Conservation (phyloP, 2,888 invertebrate species). For the Leptopterna dolabrata region DNA sequence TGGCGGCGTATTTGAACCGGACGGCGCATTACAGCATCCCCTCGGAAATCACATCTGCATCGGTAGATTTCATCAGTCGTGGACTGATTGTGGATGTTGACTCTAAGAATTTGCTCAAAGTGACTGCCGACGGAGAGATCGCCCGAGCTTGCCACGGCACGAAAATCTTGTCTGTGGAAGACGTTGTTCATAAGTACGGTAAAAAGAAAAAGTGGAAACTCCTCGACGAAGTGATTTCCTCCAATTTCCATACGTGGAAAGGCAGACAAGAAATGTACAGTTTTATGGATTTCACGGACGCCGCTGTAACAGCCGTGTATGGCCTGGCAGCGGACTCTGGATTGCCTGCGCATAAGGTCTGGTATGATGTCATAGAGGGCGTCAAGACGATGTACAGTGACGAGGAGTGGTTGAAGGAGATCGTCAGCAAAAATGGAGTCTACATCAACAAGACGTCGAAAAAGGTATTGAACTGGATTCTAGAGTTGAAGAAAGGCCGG, state of each 20-base stretch:
- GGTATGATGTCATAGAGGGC: constrained; percentile 75
- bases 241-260: constrained; percentile 69
- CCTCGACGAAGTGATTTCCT: constrained; percentile 69
- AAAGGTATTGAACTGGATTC: constrained; percentile 72
- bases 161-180: constrained; percentile 64
- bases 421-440: constrained; percentile 71
- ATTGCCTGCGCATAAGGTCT: constrained; percentile 68
- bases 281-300: constrained; percentile 71
- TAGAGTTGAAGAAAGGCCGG: constrained; percentile 69
- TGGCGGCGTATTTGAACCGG: constrained; percentile 74
- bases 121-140: constrained; percentile 13
- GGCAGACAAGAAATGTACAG: constrained; percentile 75
- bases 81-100: constrained; percentile 78
- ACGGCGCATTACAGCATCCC: constrained; percentile 69
- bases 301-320: constrained; percentile 73
- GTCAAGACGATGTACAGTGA: constrained; percentile 73
- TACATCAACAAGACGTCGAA: constrained; percentile 73
- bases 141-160: constrained; percentile 37
- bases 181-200: constrained; percentile 73
- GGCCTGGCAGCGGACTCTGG: constrained; percentile 75
- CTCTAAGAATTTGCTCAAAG: constrained; percentile 62
- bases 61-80: constrained; percentile 76
- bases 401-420: constrained; percentile 74
- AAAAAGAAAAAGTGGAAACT: constrained; percentile 71
- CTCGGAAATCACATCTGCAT: constrained; percentile 61